Evolutionary conservation across 2,113 vertebrate species (phyloP).

Genomic region (Hydrochoerus hydrochaeris): DNA sequence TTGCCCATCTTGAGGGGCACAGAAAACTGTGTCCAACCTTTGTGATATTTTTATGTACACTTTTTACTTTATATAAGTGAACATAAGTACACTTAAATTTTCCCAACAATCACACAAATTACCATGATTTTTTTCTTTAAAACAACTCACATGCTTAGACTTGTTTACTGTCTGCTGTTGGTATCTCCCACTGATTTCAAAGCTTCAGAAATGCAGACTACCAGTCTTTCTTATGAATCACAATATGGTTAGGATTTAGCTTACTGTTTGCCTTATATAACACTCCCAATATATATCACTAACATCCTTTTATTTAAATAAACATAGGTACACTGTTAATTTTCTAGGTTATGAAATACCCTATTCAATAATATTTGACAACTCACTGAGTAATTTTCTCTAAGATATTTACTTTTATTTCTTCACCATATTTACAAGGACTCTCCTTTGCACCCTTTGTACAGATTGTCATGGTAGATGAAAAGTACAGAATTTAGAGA

Average conservation of each 20-base stretch:
- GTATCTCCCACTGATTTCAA: neutral
- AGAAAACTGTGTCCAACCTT: neutral
- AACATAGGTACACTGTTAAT: neutral
- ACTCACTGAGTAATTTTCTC: neutral
- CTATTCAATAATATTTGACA: neutral
- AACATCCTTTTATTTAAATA: neutral
- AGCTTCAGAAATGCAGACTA: neutral
- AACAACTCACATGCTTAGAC: neutral
- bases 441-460: neutral
- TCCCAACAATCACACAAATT: neutral
- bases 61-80: neutral
- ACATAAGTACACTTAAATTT: neutral
- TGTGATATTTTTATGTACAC: neutral
- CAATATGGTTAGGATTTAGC: neutral
- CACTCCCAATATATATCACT: neutral
- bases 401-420: neutral
- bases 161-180: neutral
- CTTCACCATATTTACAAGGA: neutral
- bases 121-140: neutral
- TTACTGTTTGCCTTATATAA: neutral
- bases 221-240: neutral
- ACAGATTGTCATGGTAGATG: neutral
- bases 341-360: neutral
- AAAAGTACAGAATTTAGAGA: neutral
- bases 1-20: neutral